Conservation (phyloP, 2,888 invertebrate genomes). For the Mesoligia furuncula region DNA sequence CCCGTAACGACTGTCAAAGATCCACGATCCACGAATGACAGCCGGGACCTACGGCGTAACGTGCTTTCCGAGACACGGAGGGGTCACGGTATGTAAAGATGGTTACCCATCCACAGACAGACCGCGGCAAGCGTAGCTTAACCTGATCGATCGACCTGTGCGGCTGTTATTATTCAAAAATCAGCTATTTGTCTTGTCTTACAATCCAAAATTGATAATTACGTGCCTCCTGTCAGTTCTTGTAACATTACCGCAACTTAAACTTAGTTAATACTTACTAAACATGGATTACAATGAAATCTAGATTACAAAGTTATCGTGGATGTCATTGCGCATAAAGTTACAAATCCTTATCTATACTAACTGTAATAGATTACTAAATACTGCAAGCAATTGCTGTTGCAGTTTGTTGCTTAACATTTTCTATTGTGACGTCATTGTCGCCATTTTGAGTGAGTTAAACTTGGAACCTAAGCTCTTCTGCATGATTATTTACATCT, state of each 20-base stretch:
- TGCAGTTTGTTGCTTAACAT: slow-evolving; percentile 19
- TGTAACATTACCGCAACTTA: slow-evolving; percentile 5
- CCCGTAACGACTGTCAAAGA: too few species aligned
- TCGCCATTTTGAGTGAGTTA: not conserved
- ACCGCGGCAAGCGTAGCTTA: too few species aligned
- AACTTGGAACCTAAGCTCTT: not conserved
- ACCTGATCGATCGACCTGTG: too few species aligned
- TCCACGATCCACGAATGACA: too few species aligned
- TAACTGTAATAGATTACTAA: slow-evolving; percentile 29
- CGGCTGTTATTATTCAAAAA: too few species aligned
- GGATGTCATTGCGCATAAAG: slow-evolving; percentile 17
- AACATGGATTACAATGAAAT: slow-evolving; percentile 45
- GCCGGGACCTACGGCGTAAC: too few species aligned
- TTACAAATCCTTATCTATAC: slow-evolving; percentile 36
- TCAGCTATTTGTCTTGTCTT: slow-evolving; percentile 48
- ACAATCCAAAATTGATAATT: slow-evolving; percentile 8
- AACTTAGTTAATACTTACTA: slow-evolving; percentile 33
- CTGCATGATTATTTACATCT: not conserved
- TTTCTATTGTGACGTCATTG: slow-evolving; percentile 27
- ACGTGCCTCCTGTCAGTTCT: slow-evolving; percentile 20
- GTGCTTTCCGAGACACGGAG: too few species aligned
- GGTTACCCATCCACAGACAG: too few species aligned
- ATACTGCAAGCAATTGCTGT: slow-evolving; percentile 2
- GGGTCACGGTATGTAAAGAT: too few species aligned
- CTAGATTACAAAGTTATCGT: slow-evolving; percentile 36